Base-by-base conservation (phyloP, 2,888 invertebrate species). In the Idaea aversata region DNA sequence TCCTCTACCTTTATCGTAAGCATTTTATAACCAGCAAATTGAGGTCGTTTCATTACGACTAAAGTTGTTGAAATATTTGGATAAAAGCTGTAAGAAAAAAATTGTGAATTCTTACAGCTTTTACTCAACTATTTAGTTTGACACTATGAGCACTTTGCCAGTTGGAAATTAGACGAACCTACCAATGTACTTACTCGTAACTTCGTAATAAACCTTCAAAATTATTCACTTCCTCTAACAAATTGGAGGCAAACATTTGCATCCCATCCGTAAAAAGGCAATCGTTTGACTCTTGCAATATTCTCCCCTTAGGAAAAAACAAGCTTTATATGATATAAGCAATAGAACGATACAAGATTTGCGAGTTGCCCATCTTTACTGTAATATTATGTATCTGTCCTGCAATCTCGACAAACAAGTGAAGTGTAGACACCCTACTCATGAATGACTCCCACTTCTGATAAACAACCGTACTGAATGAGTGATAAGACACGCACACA, bases 381-480 rank as follows among this genome's bases (percentile, higher is more conserved):
- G 47, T 7, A 47, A 47, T 47, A 47, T 47, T 47, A 47, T 47
- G 47, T 47, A 47, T 47, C 47, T 47, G 47, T 47, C 47, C 47
- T 10, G 47, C 10, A 13, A 47, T 60, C 59, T 61, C 57, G n/a
- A 62, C 25, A 15, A 35, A 60, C 61, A 64, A 58, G 0, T 13
- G 64, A 66, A 60, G 59, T 63, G 69, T 75, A 68, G 72, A 36
- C 64, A 71, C 67, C 65, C 68, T 67, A 73, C 66, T 61, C 68
- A 80, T 83, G 81, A 82, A 82, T 82, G 82, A 70, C 73, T 61
- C 57, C 74, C 72, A 72, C 72, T 72, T 71, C 70, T 67, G 70
- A 64, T 63, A 66, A 65, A 63, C 64, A 75, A 63, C 25, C 61
- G 64, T 70, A 71, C 47, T 81, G 79, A 80, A 81, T 80, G 82